Base-by-base conservation (phyloP, 2,113 vertebrate genomes). In the Meriones unguiculatus region DNA sequence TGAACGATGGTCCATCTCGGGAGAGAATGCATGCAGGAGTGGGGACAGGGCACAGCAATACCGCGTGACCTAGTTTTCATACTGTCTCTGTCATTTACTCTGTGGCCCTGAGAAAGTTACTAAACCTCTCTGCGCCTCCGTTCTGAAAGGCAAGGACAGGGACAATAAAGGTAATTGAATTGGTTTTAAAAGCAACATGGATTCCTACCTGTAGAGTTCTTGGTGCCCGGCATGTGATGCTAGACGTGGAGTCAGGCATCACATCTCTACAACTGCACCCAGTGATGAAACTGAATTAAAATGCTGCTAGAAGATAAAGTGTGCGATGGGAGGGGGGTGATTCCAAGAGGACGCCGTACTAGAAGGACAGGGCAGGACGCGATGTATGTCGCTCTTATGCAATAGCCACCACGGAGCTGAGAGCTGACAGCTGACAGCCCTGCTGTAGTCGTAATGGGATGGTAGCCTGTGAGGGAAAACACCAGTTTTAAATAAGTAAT, bases 111-210 rank as follows among this genome's bases (percentile, higher is more conserved):
- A 86, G 18, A 38, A 88, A 84, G n/a, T 92, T 38, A 50, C 32
- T 90, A 41, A 69, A 92, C 24, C 2, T 90, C 75, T 90, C 75
- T 87, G 24, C 93, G 32, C 69, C n/a, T 95, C 78, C 4, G 7
- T 87, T 94, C 59, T 50, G 65, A 80, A 32, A 38, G 30, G 73
- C 64, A 54, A 67, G 88, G 86, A 54, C 59, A 73, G 5, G 22
- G 20, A 62, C 50, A 84, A 54, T 12, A 86, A 50, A 91, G 28
- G 9, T 3, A 25, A 72, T 76, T 52, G 38, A 25, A 59, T 72
- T 52, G 4, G 46, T 50, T 91, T 20, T 91, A 46, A 89, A 28
- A 78, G 73, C 18, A 89, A 94, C 75, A 94, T 94, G 77, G 90
- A 91, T 81, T n/a, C 35, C 65, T 70, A 57, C 17, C 64, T 17